These are phyloP conservation scores for Colinus virginianus DNA, from an alignment of 2,113 vertebrate species.

Conservation along the genomic window DNA sequence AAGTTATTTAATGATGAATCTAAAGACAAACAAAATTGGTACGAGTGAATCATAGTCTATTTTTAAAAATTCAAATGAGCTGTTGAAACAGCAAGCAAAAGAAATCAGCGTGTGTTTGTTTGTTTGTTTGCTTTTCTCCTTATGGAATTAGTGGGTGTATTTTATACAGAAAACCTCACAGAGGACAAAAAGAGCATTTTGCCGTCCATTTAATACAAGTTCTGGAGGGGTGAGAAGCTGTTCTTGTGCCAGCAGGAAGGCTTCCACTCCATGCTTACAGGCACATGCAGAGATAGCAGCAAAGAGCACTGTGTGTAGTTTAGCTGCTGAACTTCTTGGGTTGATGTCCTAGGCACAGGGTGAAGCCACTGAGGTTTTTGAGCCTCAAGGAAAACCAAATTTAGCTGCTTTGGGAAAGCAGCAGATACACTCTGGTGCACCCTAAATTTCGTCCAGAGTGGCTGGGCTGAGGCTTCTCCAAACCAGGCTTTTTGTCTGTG, in stretches of 20 bases:
- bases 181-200: slow-evolving; percentile 54
- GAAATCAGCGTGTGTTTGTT: slow-evolving; percentile 24
- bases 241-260: neutral
- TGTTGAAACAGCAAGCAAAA: slow-evolving; percentile 46
- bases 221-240: slow-evolving; percentile 32
- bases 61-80: slow-evolving; percentile 31
- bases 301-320: neutral
- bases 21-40: slow-evolving; percentile 51
- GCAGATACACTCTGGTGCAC: neutral
- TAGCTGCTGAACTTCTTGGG: neutral
- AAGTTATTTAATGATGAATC: slow-evolving; percentile 36
- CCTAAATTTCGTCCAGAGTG: neutral
- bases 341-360: neutral
- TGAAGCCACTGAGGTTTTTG: neutral
- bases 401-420: neutral
- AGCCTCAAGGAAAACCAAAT: neutral
- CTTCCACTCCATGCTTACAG: neutral
- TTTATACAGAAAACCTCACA: slow-evolving; percentile 31
- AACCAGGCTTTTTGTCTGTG: neutral
- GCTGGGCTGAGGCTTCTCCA: neutral
- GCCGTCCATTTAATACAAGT: neutral
- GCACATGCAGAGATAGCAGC: neutral
- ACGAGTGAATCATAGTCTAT: slow-evolving; percentile 43
- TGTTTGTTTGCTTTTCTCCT: slow-evolving; percentile 47
- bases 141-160: slow-evolving; percentile 50